Percentiles rank a stretch among this genome's conserved stretches.
Conservation (phyloP, 2,113 vertebrate genomes). For the Pteronura brasiliensis region DNA sequence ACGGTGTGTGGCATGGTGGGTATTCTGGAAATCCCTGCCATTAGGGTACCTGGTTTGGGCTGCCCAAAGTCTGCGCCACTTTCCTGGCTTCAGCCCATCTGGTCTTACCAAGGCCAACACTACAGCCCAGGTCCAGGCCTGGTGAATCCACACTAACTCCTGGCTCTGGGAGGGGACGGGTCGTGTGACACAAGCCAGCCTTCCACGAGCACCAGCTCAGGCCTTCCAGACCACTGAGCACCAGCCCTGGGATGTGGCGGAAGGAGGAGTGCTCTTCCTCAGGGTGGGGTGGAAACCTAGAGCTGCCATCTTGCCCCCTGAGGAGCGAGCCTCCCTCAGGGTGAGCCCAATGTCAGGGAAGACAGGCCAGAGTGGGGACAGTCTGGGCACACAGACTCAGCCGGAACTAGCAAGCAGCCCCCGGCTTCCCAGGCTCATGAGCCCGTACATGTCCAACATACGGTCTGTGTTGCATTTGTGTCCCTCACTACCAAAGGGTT, state of each 20-base stretch:
- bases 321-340: neutral
- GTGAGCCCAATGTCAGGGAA: fast-evolving
- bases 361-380: neutral
- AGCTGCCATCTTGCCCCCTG: neutral
- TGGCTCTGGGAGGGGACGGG: fast-evolving
- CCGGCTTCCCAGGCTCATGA: fast-evolving
- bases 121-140: neutral
- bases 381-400: neutral
- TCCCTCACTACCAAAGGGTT: neutral
- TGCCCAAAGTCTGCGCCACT: neutral
- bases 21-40: neutral
- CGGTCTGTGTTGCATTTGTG: neutral
- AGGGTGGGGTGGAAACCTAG: fast-evolving
- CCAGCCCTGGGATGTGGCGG: neutral
- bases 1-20: fast-evolving
- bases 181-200: neutral
- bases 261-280: too few relatives aligned
- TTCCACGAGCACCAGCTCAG: fast-evolving
- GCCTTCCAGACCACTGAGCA: neutral
- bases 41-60: neutral
- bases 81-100: neutral
- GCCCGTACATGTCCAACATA: neutral
- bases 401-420: neutral
- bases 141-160: neutral
- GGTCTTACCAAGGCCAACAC: neutral